Conservation (phyloP, 2,888 invertebrate genomes). For the Xanthia togata region DNA sequence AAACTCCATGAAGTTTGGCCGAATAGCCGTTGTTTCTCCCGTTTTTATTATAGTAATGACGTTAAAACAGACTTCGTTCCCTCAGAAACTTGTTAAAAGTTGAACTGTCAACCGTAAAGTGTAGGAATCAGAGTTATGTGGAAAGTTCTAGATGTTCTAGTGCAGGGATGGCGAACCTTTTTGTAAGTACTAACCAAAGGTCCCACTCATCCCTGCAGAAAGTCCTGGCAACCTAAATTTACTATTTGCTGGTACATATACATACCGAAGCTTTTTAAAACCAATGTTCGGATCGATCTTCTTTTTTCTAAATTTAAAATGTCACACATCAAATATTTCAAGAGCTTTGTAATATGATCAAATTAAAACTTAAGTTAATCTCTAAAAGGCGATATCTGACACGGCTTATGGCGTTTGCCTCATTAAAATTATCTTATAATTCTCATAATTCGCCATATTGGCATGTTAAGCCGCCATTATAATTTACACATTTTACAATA, state of each 20-base stretch:
- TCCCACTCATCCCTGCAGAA: too few relatives aligned
- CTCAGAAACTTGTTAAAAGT: slow-evolving; percentile 55
- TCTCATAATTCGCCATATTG: slow-evolving; percentile 51
- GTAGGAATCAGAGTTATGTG: slow-evolving; percentile 35
- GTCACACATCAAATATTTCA: background rate
- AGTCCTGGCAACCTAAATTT: too few relatives aligned
- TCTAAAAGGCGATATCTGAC: slow-evolving; percentile 30
- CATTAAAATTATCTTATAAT: slow-evolving; percentile 56
- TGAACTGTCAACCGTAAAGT: slow-evolving; percentile 43
- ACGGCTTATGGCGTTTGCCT: slow-evolving; percentile 36
- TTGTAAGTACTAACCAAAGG: too few relatives aligned
- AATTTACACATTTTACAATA: slow-evolving; percentile 53
- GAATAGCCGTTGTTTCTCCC: slow-evolving; percentile 23
- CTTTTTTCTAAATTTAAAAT: background rate
- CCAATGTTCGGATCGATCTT: background rate
- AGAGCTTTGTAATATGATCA: slow-evolving; percentile 7
- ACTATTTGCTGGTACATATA: too few relatives aligned
- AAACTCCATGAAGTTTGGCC: slow-evolving; percentile 12
- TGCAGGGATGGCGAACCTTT: background rate
- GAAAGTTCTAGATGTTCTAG: slow-evolving; percentile 43
- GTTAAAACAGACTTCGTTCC: slow-evolving; percentile 46
- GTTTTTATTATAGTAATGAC: slow-evolving; percentile 57
- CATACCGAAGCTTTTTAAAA: too few relatives aligned
- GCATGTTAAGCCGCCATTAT: slow-evolving; percentile 52
- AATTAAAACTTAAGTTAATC: slow-evolving; percentile 52